A percentile compares a stretch with the other conserved stretches of the same genome.
Evolutionary conservation across 2,113 vertebrate genomes (phyloP).

Genomic region (Carlito syrichta): DNA sequence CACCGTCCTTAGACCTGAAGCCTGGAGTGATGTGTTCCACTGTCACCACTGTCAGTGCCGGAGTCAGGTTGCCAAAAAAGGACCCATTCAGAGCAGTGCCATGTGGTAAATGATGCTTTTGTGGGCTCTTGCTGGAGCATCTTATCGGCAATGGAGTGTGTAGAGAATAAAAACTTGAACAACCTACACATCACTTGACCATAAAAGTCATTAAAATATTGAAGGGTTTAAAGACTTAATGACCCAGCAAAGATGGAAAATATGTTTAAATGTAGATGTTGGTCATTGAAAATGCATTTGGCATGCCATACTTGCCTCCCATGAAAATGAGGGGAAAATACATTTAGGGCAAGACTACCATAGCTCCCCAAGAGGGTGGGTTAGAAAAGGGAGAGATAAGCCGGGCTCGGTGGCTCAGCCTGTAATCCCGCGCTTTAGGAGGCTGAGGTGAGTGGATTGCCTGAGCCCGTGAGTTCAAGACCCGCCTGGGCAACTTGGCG

Average conservation of each 20-base stretch:
- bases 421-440: no score
- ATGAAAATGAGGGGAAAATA: background rate
- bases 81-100: background rate
- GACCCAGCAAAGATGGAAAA: slow-evolving; percentile 50
- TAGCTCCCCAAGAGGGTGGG: background rate
- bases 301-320: background rate
- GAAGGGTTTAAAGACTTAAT: slow-evolving; percentile 56
- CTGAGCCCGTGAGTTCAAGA: no score
- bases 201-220: slow-evolving; percentile 37
- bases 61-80: background rate
- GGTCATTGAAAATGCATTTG: slow-evolving; percentile 59
- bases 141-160: background rate
- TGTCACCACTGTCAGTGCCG: background rate
- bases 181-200: background rate
- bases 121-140: background rate
- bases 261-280: background rate
- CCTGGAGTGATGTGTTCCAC: background rate
- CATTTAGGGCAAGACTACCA: background rate
- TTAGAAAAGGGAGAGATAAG: background rate
- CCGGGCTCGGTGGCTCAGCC: no score
- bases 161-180: background rate
- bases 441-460: no score
- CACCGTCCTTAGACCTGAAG: background rate
- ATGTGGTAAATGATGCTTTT: background rate
- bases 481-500: no score